phyloP scores from a whole-genome alignment of 2,113 vertebrate genomes.

The Heterotis niloticus region DNA sequence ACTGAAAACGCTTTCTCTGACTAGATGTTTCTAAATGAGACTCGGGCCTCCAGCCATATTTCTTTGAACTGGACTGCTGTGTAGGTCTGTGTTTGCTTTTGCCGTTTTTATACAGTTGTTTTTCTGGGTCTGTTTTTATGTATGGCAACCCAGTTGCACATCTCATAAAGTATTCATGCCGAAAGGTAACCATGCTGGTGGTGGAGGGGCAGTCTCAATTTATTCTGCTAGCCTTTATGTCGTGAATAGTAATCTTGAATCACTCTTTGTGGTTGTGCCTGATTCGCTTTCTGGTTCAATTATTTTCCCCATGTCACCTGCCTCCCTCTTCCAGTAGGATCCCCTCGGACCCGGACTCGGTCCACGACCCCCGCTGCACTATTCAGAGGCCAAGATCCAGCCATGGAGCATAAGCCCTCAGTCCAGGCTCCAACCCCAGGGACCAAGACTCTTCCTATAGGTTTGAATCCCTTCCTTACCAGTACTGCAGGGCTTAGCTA shows the following conservation, averaged over 20 bases:
- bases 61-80: too few relatives aligned
- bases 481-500: too few relatives aligned
- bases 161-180: too few relatives aligned
- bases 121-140: too few relatives aligned
- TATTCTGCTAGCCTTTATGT: not conserved
- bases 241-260: too few relatives aligned
- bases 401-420: constrained; percentile 80
- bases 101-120: too few relatives aligned
- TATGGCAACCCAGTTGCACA: too few relatives aligned
- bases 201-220: not conserved
- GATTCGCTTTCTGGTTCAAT: not conserved
- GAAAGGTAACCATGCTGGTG: too few relatives aligned
- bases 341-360: constrained; percentile 70
- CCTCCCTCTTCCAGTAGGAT: constrained; percentile 62
- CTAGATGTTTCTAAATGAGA: too few relatives aligned
- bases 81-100: too few relatives aligned
- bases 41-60: too few relatives aligned
- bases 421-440: constrained; percentile 72
- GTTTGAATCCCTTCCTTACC: constrained; percentile 51
- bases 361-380: constrained; percentile 72
- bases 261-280: not conserved
- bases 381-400: constrained; percentile 76
- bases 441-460: constrained; percentile 82
- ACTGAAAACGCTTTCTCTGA: too few relatives aligned
- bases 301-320: not conserved